Base-by-base conservation (phyloP, 2,113 vertebrate genomes). In the Cathartes aura region DNA sequence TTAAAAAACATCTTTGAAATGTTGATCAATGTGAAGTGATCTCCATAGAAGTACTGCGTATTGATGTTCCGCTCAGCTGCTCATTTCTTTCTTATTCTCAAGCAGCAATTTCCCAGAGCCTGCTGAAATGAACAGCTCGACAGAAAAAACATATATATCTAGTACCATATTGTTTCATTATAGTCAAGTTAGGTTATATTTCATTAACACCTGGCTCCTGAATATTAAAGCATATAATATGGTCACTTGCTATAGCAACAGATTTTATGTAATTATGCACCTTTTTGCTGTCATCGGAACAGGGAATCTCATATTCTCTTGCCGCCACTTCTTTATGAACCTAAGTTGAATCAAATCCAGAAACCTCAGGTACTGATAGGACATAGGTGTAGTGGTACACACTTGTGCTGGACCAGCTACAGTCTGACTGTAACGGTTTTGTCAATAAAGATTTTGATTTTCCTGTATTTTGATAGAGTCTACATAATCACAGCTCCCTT, bases 51-150 rank as follows among this genome's bases (percentile, higher is more conserved):
- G 48, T 66, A 72, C 82, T 76, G 62, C 2, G 7, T 80, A 90
- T 90, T 95, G 95, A 92, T 90, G 90, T 97, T 97, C 93, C 9
- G 45, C 82, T 96, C 97, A 95, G 79, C 87, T 97, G 95, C 79
- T 94, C 96, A 29, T 93, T 96, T 96, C 89, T 95, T 87, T 93
- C 70, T 82, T 71, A 82, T 84, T 94, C 62, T 91, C 84, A 76
- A 90, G 90, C 70, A 94, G 82, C 74, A 92, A 70, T 93, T 97
- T 96, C 58, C 58, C 56, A 66, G 74, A 80, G 71, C n/a, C 45
- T 91, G 36, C 70, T 91, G 71, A 90, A 96, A 93, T 62, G 23
- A 90, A 40, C 52, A 93, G 70, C 66, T 72, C 5, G 2, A 38
- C 3, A 11, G 66, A 90, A 53, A 9, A 95, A 59, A 64, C 5